phyloP scores from a whole-genome alignment of 2,888 invertebrate genomes.

The Callyntrura guangdongensis region DNA sequence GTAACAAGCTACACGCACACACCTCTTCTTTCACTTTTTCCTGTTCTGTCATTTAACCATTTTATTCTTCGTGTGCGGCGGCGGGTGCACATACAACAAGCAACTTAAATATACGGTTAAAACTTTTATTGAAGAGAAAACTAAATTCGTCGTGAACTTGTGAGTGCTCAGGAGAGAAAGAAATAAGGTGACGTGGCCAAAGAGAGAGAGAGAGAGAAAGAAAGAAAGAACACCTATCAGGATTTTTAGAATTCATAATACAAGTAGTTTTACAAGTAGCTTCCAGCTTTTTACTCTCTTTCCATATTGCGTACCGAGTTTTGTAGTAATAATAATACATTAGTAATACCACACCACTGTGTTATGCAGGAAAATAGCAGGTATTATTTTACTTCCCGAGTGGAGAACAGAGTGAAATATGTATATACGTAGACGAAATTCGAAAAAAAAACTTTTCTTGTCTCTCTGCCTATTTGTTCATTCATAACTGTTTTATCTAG shows the following conservation, averaged over 20 bases:
- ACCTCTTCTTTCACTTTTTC: conserved; percentile 26
- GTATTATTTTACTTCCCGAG: conserved; percentile 37
- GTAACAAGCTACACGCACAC: conserved; percentile 35
- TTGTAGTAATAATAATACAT: conserved; percentile 18
- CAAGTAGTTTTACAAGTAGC: conserved; percentile 43
- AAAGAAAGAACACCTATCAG: too few relatives aligned
- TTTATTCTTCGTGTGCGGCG: conserved; percentile 42
- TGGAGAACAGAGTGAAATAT: conserved; percentile 10
- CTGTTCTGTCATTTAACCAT: conserved; percentile 37
- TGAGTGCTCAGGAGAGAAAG: conserved; percentile 11
- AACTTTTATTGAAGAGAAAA: conserved; percentile 35
- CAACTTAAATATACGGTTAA: conserved; percentile 2
- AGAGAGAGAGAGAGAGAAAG: not conserved
- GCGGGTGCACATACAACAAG: not conserved
- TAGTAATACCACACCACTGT: conserved; percentile 29
- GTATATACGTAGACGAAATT: too few relatives aligned
- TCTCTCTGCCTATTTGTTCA: conserved; percentile 55
- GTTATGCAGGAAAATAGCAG: not conserved
- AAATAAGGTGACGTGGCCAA: not conserved
- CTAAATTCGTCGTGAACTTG: conserved; percentile 23
- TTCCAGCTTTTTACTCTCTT: not conserved
- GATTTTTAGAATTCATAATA: conserved; percentile 42
- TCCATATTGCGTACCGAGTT: not conserved
- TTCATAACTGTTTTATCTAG: conserved; percentile 17
- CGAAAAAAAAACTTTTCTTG: conserved; percentile 50